These are phyloP conservation scores for Sebastes reedi DNA, from an alignment of 2,797 vertebrate species.

Conservation along the genomic window DNA sequence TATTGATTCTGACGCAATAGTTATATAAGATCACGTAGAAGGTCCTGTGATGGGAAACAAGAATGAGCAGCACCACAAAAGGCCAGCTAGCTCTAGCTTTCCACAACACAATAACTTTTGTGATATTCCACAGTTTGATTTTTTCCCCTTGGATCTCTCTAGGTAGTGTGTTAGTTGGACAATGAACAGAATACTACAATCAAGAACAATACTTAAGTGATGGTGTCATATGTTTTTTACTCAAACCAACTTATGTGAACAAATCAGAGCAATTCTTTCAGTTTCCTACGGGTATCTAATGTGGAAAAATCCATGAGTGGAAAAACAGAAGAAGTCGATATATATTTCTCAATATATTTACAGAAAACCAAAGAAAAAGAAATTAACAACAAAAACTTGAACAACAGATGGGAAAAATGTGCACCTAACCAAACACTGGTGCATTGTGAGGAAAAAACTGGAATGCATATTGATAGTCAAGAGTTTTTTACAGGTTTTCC, in stretches of 20 bases:
- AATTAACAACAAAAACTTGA: conserved; percentile 5
- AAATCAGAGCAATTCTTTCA: not conserved
- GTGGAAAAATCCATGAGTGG: not conserved
- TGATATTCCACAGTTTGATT: not conserved
- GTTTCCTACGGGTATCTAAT: not conserved
- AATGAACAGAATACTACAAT: not conserved
- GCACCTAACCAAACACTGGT: conserved; percentile 10
- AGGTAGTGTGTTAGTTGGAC: not conserved
- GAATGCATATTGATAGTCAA: conserved; percentile 43
- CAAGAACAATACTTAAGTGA: not conserved
- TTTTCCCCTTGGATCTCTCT: not conserved
- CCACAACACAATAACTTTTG: not conserved
- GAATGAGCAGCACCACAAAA: not conserved
- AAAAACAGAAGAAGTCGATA: conserved; percentile 3
- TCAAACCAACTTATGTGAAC: conserved; percentile 1
- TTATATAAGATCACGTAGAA: conserved; percentile 1
- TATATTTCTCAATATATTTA: conserved; percentile 33
- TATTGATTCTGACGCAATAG: not conserved
- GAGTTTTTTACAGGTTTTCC: conserved; percentile 83
- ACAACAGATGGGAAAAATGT: not conserved
- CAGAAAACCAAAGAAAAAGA: conserved; percentile 16
- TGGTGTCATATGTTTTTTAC: not conserved
- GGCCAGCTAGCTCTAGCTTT: not conserved
- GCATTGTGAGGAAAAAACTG: conserved; percentile 30
- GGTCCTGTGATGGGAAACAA: conserved; percentile 18